These are phyloP conservation scores for Galeruca laticollis DNA, from an alignment of 2,888 invertebrate genomes.

Conservation along the genomic window DNA sequence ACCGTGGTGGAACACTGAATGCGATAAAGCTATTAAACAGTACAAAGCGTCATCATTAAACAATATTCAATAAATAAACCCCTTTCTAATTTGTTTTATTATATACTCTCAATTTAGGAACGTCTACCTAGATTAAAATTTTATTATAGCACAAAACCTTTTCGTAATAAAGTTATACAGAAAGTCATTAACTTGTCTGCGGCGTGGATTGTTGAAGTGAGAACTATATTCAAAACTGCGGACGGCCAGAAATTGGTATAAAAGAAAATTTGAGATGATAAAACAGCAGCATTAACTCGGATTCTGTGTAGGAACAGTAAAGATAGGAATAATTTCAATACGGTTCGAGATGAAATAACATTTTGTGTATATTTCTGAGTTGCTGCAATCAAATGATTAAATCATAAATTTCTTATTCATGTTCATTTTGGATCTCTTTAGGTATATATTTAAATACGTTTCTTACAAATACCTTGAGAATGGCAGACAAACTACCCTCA, in stretches of 20 bases:
- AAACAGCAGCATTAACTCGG: background rate
- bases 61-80: too few species aligned
- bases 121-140: background rate
- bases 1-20: too few species aligned
- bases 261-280: background rate
- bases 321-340: background rate
- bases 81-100: background rate
- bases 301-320: background rate
- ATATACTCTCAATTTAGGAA: background rate
- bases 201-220: background rate
- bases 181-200: background rate
- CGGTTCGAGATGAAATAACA: too few species aligned
- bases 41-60: too few species aligned
- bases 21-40: too few species aligned
- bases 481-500: too few species aligned
- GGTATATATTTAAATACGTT: too few species aligned
- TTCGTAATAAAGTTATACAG: background rate
- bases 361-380: too few species aligned
- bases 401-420: too few species aligned
- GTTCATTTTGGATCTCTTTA: too few species aligned
- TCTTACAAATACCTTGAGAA: too few species aligned
- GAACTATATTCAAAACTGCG: background rate
- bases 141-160: background rate
- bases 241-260: background rate
- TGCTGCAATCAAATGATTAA: too few species aligned